phyloP scores from a whole-genome alignment of 2,113 vertebrate species.

The Anguilla japonica region DNA sequence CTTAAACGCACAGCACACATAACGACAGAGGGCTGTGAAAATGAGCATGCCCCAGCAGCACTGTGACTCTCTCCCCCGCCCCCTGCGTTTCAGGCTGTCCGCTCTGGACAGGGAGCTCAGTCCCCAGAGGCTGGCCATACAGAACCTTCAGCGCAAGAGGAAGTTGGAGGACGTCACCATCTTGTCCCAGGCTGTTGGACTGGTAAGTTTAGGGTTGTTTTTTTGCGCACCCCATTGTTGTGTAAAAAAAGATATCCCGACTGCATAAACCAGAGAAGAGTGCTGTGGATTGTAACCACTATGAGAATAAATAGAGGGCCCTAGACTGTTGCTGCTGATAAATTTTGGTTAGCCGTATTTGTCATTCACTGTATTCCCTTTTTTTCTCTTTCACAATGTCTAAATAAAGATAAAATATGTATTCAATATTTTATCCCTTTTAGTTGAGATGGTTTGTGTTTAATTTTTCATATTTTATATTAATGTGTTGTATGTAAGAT shows the following conservation, averaged over 20 bases:
- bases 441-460: not conserved
- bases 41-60: not conserved
- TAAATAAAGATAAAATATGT: too few relatives aligned
- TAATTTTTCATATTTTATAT: not conserved
- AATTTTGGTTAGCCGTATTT: too few relatives aligned
- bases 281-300: not conserved
- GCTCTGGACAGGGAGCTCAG: constrained; percentile 77
- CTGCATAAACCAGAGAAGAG: not conserved
- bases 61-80: not conserved
- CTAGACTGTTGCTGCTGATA: not conserved
- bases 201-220: constrained; percentile 67
- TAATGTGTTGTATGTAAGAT: not conserved
- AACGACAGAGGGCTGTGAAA: not conserved
- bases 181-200: constrained; percentile 82
- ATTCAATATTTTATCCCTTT: not conserved
- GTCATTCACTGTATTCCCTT: too few relatives aligned
- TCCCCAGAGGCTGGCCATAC: constrained; percentile 78
- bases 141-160: constrained; percentile 89
- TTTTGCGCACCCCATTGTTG: not conserved
- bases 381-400: too few relatives aligned
- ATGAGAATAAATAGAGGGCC: not conserved
- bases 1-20: not conserved
- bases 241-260: not conserved
- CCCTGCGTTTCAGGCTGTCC: constrained; percentile 65
- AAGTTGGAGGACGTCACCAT: constrained; percentile 83